Evolutionary conservation across 2,797 vertebrate species (phyloP).

Genomic region (Sebastes cheni): DNA sequence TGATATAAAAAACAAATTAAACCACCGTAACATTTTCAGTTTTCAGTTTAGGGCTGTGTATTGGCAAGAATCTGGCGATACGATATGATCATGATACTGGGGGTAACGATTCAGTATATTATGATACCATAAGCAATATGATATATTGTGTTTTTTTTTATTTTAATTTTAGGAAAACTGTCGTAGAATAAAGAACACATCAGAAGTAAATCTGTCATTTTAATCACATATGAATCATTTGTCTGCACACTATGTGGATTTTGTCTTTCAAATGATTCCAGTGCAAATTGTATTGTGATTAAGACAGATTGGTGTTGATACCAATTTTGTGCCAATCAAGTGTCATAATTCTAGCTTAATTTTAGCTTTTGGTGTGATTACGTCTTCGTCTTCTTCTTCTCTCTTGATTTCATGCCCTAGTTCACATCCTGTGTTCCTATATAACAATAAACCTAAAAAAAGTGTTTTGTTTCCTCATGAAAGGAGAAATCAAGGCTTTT

Average conservation of each 20-base stretch:
- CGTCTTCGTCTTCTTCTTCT: background rate
- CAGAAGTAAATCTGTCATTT: background rate
- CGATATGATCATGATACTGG: too few species aligned
- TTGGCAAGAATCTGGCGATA: too few species aligned
- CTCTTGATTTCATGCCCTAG: background rate
- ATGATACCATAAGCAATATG: too few species aligned
- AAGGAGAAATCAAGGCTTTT: background rate
- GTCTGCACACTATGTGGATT: background rate
- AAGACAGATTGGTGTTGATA: background rate
- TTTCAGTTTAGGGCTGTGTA: too few species aligned
- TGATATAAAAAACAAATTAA: too few species aligned
- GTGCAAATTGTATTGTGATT: constrained; percentile 15
- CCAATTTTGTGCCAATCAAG: background rate
- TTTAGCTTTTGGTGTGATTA: constrained; percentile 7
- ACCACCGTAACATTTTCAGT: too few species aligned
- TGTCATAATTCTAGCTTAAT: constrained; percentile 1
- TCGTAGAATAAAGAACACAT: too few species aligned
- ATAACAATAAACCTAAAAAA: background rate
- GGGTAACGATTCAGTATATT: too few species aligned
- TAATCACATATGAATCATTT: constrained; percentile 1
- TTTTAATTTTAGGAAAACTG: too few species aligned
- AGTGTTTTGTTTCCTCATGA: background rate
- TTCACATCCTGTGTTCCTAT: background rate
- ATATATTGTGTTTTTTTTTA: too few species aligned
- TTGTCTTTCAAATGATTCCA: constrained; percentile 20